These are phyloP conservation scores for Oscheius onirici DNA, from an alignment of 2,888 invertebrate species.

Conservation along the genomic window DNA sequence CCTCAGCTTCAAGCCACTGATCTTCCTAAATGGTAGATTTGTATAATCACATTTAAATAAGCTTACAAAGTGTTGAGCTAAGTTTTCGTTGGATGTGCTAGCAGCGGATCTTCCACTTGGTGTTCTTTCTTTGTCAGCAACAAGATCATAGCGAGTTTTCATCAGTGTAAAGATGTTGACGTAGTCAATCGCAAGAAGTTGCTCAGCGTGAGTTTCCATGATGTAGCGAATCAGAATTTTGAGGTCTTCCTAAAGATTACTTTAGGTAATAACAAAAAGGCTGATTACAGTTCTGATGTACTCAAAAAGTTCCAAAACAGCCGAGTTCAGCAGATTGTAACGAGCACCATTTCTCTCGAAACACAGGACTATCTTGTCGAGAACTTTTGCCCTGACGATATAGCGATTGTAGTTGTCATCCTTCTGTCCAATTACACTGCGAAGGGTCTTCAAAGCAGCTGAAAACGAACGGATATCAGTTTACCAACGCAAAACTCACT, in stretches of 20 bases:
- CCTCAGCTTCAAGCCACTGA: conserved; percentile 67
- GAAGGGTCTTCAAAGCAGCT: conserved; percentile 92
- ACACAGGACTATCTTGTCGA: conserved; percentile 86
- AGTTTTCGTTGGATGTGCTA: background rate
- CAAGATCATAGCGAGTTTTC: conserved; percentile 52
- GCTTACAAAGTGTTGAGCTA: conserved; percentile 8
- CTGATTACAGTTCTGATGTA: conserved; percentile 78
- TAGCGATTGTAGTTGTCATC: conserved; percentile 98
- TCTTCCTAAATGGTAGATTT: conserved; percentile 53
- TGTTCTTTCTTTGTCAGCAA: conserved; percentile 46
- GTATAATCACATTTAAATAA: background rate
- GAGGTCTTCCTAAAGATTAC: conserved; percentile 74
- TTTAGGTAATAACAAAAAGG: background rate
- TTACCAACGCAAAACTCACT: conserved; percentile 75
- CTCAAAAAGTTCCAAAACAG: conserved; percentile 98
- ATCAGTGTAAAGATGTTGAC: conserved; percentile 86
- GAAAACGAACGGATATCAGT: background rate
- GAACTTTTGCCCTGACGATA: conserved; percentile 91
- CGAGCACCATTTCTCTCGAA: conserved; percentile 95
- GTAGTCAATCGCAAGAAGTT: conserved; percentile 92
- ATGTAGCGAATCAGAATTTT: conserved; percentile 81
- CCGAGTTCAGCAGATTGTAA: conserved; percentile 98
- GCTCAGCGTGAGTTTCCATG: conserved; percentile 93
- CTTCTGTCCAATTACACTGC: conserved; percentile 94
- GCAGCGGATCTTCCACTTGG: background rate